These are phyloP conservation scores for Fissipunctia ypsillon DNA, from an alignment of 2,888 invertebrate species.

Conservation along the genomic window DNA sequence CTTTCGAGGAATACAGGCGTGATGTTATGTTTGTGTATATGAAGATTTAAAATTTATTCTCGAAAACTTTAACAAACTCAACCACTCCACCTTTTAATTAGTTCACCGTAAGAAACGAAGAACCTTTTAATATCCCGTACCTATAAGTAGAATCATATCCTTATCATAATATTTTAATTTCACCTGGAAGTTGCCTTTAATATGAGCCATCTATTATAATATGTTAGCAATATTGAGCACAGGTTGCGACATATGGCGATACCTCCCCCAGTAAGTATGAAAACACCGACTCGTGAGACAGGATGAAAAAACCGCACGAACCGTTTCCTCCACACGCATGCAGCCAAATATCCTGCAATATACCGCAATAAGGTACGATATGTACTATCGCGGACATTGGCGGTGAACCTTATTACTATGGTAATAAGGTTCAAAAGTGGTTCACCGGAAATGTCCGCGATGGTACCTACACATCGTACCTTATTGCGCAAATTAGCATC, in stretches of 20 bases:
- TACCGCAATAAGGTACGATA: too few species aligned
- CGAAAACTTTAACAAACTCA: neutral
- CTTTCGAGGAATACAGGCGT: too few species aligned
- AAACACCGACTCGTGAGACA: constrained; percentile 12
- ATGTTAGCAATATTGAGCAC: constrained; percentile 11
- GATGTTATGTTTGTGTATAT: too few species aligned
- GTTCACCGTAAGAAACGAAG: neutral
- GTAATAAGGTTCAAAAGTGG: too few species aligned
- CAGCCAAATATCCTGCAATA: constrained; percentile 50
- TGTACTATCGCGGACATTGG: too few species aligned
- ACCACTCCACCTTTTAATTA: neutral
- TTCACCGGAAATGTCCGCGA: too few species aligned
- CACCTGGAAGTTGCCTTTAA: neutral
- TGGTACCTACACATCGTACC: constrained; percentile 14
- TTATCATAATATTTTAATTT: neutral
- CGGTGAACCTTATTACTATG: too few species aligned
- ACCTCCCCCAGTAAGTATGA: neutral
- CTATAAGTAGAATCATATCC: neutral
- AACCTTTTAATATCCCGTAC: neutral
- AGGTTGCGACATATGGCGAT: constrained; percentile 25
- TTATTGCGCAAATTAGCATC: constrained; percentile 35
- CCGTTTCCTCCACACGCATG: constrained; percentile 49
- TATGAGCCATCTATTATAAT: neutral
- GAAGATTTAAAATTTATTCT: neutral
- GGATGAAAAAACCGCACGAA: constrained; percentile 56